phyloP scores from a whole-genome alignment of 2,888 invertebrate genomes.

The Cataglyphis cursor region DNA sequence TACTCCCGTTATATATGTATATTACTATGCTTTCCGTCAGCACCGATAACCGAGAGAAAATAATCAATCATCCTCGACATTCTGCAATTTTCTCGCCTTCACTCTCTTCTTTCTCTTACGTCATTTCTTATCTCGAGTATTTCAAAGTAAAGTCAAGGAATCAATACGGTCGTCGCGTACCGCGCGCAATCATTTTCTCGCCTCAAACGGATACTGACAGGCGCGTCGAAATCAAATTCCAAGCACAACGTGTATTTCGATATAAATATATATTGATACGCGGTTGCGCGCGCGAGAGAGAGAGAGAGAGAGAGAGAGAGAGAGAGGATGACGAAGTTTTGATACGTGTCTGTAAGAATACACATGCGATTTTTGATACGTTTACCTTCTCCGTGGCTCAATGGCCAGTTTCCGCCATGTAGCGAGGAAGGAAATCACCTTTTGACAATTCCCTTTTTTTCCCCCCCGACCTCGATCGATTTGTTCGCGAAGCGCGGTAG shows the following conservation, averaged over 20 bases:
- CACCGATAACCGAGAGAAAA: slow-evolving; percentile 64
- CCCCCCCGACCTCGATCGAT: slow-evolving; percentile 72
- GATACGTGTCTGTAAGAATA: not conserved
- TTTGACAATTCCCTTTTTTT: slow-evolving; percentile 72
- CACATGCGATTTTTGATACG: slow-evolving; percentile 8
- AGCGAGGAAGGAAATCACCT: slow-evolving; percentile 67
- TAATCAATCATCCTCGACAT: slow-evolving; percentile 74
- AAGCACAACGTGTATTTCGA: slow-evolving; percentile 23
- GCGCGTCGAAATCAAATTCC: slow-evolving; percentile 38
- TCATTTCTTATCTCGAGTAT: slow-evolving; percentile 51
- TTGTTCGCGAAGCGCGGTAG: slow-evolving; percentile 59
- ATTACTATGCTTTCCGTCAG: not conserved
- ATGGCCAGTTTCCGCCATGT: not conserved
- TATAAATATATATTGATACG: slow-evolving; percentile 50
- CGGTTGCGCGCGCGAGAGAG: not conserved
- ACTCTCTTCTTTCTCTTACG: slow-evolving; percentile 18
- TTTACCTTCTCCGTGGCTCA: not conserved
- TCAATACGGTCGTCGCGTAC: slow-evolving; percentile 42
- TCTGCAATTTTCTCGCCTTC: slow-evolving; percentile 69
- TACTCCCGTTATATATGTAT: not conserved
- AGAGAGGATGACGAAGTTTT: slow-evolving; percentile 29
- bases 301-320: not conserved
- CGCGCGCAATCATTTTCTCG: slow-evolving; percentile 43
- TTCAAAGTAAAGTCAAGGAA: slow-evolving; percentile 48
- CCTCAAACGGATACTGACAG: slow-evolving; percentile 14